A percentile compares a stretch with the other conserved stretches of the same genome.
phyloP scores from a whole-genome alignment of 2,797 vertebrate genomes.

The Gambusia yucatana region DNA sequence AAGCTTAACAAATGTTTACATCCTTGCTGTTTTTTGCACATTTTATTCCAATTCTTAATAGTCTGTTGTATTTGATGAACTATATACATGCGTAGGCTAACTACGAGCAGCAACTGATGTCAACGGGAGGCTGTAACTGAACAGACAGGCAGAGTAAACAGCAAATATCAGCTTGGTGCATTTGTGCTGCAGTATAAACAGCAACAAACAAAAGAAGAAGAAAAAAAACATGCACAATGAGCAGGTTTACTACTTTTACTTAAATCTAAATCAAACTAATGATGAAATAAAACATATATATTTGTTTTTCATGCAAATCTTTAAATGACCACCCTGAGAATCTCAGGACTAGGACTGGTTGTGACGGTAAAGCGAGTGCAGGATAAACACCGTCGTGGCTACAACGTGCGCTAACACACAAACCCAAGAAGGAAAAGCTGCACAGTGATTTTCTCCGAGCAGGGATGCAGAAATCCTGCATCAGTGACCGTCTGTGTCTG shows the following conservation, averaged over 20 bases:
- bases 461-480: conserved; percentile 46
- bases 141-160: background rate
- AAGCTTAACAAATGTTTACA: background rate
- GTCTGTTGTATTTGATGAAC: background rate
- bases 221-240: background rate
- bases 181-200: background rate
- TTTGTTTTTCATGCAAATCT: background rate
- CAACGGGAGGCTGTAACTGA: background rate
- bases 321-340: background rate
- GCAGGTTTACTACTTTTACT: background rate
- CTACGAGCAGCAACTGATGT: background rate
- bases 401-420: conserved; percentile 21
- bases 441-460: conserved; percentile 26
- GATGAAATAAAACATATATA: background rate
- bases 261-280: background rate
- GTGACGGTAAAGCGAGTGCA: background rate
- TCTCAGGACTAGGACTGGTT: background rate
- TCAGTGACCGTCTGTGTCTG: conserved; percentile 1
- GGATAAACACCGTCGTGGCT: conserved; percentile 12
- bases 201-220: background rate
- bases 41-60: background rate
- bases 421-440: conserved; percentile 29
- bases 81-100: too few relatives aligned
- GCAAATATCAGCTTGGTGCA: background rate
- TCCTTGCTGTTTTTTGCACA: background rate